Evolutionary conservation across 1,140 invertebrate species (phyloP).

Genomic region (Trichogramma pretiosum): DNA sequence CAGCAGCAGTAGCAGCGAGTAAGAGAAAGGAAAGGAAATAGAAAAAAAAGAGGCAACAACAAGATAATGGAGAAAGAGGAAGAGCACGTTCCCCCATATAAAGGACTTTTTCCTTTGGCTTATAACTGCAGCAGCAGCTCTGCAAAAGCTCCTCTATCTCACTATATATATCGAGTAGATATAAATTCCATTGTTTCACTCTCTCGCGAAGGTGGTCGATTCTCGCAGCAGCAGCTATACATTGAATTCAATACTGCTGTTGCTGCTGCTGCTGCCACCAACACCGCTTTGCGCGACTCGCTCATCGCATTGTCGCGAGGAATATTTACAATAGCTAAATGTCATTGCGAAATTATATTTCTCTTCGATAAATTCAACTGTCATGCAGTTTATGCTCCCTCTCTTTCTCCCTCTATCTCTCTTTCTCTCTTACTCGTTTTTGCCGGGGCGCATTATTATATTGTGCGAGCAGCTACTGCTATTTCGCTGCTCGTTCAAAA

Average conservation of each 20-base stretch:
- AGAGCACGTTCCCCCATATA: constrained; percentile 2
- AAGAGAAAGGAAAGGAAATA: no score
- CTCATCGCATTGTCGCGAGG: constrained; percentile 23
- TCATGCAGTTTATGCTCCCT: constrained; percentile 7
- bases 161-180: constrained; percentile 22
- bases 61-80: background rate
- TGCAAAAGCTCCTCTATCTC: no score
- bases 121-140: no score
- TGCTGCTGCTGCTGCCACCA: no score
- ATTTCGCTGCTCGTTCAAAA: no score
- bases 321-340: constrained; percentile 23
- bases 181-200: constrained; percentile 31
- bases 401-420: no score
- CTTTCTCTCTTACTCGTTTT: no score
- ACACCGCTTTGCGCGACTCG: background rate
- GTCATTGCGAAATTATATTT: constrained; percentile 25
- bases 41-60: background rate
- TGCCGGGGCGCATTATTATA: no score
- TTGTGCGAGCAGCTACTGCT: no score
- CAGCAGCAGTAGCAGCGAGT: no score
- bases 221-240: constrained; percentile 17
- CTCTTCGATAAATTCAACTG: constrained; percentile 21
- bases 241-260: constrained; percentile 27
- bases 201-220: constrained; percentile 18
- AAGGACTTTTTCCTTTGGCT: background rate